A percentile compares a stretch with the other conserved stretches of the same genome.
Evolutionary conservation across 2,888 invertebrate genomes (phyloP).

Genomic region (Strigamia maritima): DNA sequence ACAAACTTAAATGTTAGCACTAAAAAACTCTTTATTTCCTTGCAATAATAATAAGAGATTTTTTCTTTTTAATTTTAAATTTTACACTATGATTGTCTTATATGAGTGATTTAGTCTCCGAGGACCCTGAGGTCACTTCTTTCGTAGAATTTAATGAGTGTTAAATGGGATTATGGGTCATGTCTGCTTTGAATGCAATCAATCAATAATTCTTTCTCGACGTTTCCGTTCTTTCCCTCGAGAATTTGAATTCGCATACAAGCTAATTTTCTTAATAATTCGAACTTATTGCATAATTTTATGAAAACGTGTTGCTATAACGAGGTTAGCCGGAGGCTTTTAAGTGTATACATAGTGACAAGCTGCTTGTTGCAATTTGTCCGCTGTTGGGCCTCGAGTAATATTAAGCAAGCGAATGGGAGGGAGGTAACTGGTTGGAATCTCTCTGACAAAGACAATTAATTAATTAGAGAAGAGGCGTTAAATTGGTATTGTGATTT

Average conservation of each 20-base stretch:
- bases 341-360: conserved; percentile 2
- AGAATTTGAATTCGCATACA: background rate
- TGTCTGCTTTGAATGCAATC: background rate
- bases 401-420: conserved; percentile 5
- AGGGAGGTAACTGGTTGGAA: conserved; percentile 15
- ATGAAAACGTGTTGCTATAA: background rate
- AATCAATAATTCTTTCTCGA: background rate
- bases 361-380: conserved; percentile 15
- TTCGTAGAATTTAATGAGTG: background rate
- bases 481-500: conserved; percentile 39
- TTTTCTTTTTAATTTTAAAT: background rate
- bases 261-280: background rate
- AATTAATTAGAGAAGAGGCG: conserved; percentile 38
- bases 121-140: background rate
- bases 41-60: background rate
- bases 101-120: background rate
- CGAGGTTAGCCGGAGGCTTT: background rate
- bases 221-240: background rate
- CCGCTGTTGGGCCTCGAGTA: conserved; percentile 10
- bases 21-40: background rate
- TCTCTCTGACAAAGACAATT: conserved; percentile 38
- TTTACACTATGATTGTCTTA: background rate
- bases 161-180: conserved; percentile 6
- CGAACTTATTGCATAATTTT: conserved; percentile 5
- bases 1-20: background rate